Evolutionary conservation across 2,888 invertebrate genomes (phyloP), one percentile per base, ranked within the genome.

Genomic region (Thereva unica): DNA sequence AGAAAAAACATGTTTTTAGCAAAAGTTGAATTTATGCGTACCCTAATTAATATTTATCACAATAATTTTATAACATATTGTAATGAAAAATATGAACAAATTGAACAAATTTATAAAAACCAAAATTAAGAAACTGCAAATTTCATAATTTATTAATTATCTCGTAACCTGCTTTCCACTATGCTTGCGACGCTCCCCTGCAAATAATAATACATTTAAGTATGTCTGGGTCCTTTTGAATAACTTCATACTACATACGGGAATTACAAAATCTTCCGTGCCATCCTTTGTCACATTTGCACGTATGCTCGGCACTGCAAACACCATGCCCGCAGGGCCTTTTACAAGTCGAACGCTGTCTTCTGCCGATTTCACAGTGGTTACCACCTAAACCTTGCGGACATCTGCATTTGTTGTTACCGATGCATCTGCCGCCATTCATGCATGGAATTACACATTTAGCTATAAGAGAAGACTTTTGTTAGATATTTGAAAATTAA

Each of bases 401-500:
- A 79, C 96, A 96, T 70, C 92, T 88, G 80, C 96, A 96, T 77
- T 91, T 88, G 82, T 96, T 95, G 68, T 91, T 91, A 42, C 94
- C 94, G 71, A 78, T 89, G 78, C 96, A 96, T 66, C 90, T 89
- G 0, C 96, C 95, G 9, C 93, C 93, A 78, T 95, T 95, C 73
- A 93, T 83, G 78, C 96, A 96, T 3, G 95, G 94, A 74, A 95
- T 91, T 71, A 92, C 88, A 80, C 93, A 94, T 83, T 92, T 92
- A 23, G 92, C 92, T 92, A 80, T 35, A 77, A 78, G 52, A 71
- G 56, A 34, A 59, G 47, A 67, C 42, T 44, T 23, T 23, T 49
- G 1, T 49, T 42, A 42, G 3, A 2, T 12, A 38, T 12, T n/a
- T 8, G 4, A 52, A 34, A 52, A 7, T 12, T 8, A 9, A 10